These are phyloP conservation scores for Patella ulyssiponensis DNA, from an alignment of 2,888 invertebrate species.

Conservation along the genomic window DNA sequence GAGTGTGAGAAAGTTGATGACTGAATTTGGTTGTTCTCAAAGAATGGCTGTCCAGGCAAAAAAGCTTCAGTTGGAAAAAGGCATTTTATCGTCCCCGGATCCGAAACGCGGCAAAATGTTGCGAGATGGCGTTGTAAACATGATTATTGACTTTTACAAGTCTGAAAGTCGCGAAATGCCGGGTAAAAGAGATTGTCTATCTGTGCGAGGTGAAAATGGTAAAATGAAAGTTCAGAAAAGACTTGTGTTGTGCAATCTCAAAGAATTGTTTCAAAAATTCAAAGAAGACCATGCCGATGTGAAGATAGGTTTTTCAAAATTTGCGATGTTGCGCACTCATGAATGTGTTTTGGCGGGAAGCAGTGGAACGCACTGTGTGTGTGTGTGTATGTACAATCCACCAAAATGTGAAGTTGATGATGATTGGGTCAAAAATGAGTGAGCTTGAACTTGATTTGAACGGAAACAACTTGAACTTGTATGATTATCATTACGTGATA, in stretches of 20 bases:
- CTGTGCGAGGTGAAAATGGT: neutral
- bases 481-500: neutral
- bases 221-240: neutral
- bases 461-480: neutral
- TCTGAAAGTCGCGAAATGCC: neutral
- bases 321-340: constrained; percentile 7
- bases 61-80: neutral
- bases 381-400: too few relatives aligned
- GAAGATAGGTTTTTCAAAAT: constrained; percentile 18
- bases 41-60: constrained; percentile 1
- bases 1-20: neutral
- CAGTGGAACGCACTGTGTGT: too few relatives aligned
- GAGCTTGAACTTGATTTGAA: neutral
- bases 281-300: neutral
- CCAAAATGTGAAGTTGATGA: constrained; percentile 11
- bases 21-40: neutral
- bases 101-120: neutral
- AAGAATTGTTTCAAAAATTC: constrained; percentile 6
- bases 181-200: neutral
- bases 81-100: neutral
- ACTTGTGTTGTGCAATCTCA: neutral
- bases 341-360: too few relatives aligned
- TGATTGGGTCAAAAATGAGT: neutral
- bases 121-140: neutral
- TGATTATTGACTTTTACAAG: neutral